A percentile compares a stretch with the other conserved stretches of the same genome.
Conservation (phyloP, 2,113 vertebrate species). For the Glaucomys volans region DNA sequence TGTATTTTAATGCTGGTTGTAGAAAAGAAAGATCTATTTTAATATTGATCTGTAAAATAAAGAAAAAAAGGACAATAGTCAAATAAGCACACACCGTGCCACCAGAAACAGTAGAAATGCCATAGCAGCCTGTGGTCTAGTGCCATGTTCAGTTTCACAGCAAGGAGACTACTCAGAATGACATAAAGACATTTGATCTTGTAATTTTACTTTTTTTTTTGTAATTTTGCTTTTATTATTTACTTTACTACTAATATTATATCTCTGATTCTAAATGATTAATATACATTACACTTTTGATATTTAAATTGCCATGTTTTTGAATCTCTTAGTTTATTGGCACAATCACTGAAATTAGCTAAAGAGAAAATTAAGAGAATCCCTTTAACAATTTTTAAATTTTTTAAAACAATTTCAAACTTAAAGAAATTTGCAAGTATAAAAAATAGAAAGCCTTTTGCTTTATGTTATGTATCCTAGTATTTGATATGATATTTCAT, state of each 20-base stretch:
- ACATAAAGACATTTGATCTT: background rate
- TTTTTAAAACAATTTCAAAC: background rate
- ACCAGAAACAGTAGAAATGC: background rate
- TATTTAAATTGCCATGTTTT: background rate
- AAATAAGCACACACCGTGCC: background rate
- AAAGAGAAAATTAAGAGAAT: slow-evolving; percentile 8
- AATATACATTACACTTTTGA: background rate
- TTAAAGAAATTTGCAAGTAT: background rate
- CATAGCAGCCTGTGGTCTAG: background rate
- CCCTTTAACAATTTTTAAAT: background rate
- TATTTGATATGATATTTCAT: background rate
- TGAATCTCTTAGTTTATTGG: background rate
- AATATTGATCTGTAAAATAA: background rate
- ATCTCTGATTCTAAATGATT: background rate
- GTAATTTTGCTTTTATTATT: background rate
- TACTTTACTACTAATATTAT: background rate
- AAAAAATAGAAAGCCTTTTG: background rate
- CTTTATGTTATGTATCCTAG: background rate
- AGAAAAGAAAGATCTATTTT: slow-evolving; percentile 1
- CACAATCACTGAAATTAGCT: slow-evolving; percentile 4
- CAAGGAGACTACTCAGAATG: background rate
- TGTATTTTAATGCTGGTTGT: background rate
- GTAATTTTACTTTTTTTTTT: background rate
- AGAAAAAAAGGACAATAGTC: background rate
- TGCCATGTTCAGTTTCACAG: background rate